Base-by-base conservation (phyloP, 2,113 vertebrate genomes). In the Eublepharis macularius region DNA sequence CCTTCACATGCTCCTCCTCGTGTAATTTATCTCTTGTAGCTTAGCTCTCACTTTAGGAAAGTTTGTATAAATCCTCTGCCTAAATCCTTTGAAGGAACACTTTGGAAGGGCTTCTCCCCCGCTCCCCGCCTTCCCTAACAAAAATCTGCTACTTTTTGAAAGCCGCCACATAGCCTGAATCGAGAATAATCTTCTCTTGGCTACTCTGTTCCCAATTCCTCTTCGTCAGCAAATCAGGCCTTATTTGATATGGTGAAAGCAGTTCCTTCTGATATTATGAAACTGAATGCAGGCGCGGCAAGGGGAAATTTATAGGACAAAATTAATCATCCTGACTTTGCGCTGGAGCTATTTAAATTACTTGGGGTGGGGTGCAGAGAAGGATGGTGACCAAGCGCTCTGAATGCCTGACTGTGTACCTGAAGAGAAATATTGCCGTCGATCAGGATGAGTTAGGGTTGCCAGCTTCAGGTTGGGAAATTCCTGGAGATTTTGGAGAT, bases 61-160 rank as follows among this genome's bases (percentile, higher is more conserved):
- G 63, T 78, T 17, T 88, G 66, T 12, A 51, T 87, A 91, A 81
- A 75, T 84, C 16, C 79, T 45, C n/a, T 51, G 43, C 82, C 74
- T 87, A 89, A 88, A 92, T 86, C 91, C 0, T 2, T 76, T 17
- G 57, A 86, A 77, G 80, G 45, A 45, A n/a, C 41, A 70, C 34
- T 45, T 80, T 60, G 49, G 43, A 32, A 72, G 76, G 32, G 21
- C 26, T 85, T 88, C 90, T 41, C 91, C 60, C 60, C 60, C 24
- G n/a, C n/a, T 26, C 11, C 60, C 60, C 60, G 2, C 49, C 10
- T 2, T 11, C 24, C n/a, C n/a, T n/a, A 63, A 63, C 54, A 87
- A 5, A 81, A 76, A 77, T 87, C 88, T 88, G 86, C 92, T 89
- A 77, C 86, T 86, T 90, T 90, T 83, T 89, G 85, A 85, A 84